These are phyloP conservation scores for Eupithecia exiguata DNA, from an alignment of 2,888 invertebrate species.

Conservation along the genomic window DNA sequence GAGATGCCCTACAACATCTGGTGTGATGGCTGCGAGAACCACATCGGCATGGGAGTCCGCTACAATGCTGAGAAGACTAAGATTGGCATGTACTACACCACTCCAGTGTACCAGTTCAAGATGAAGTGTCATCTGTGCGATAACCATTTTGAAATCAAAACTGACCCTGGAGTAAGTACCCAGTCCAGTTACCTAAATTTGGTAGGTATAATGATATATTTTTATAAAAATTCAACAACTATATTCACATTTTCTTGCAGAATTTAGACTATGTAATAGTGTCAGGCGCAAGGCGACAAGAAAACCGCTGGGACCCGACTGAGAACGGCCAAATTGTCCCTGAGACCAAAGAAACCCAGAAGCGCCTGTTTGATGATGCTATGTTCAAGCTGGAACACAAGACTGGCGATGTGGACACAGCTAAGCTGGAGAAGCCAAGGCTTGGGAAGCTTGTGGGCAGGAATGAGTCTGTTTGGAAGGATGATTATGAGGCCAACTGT, in stretches of 20 bases:
- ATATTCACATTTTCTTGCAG: slow-evolving; percentile 72
- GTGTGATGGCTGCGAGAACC: slow-evolving; percentile 99
- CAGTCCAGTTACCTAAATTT: not conserved
- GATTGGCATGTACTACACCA: slow-evolving; percentile 98
- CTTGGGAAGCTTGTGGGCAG: slow-evolving; percentile 90
- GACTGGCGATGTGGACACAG: slow-evolving; percentile 88
- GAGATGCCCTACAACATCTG: slow-evolving; percentile 99
- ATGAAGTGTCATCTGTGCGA: slow-evolving; percentile 99
- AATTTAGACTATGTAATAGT: slow-evolving; percentile 98
- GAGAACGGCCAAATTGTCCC: slow-evolving; percentile 97
- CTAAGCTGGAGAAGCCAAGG: slow-evolving; percentile 88
- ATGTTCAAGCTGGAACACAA: slow-evolving; percentile 99
- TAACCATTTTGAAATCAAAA: slow-evolving; percentile 98
- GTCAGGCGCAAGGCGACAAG: slow-evolving; percentile 97
- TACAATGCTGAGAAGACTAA: slow-evolving; percentile 97
- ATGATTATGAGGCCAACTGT: slow-evolving; percentile 96
- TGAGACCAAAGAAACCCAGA: slow-evolving; percentile 95
- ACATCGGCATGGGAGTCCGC: slow-evolving; percentile 99
- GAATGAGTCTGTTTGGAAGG: slow-evolving; percentile 93
- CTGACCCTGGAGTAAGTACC: slow-evolving; percentile 94
- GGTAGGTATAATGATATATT: not conserved
- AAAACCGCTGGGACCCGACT: slow-evolving; percentile 98
- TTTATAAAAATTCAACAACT: not conserved
- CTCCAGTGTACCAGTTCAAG: slow-evolving; percentile 98
- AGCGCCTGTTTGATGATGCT: slow-evolving; percentile 95